Base-by-base conservation (phyloP, 2,888 invertebrate species). In the Campaea margaritaria region DNA sequence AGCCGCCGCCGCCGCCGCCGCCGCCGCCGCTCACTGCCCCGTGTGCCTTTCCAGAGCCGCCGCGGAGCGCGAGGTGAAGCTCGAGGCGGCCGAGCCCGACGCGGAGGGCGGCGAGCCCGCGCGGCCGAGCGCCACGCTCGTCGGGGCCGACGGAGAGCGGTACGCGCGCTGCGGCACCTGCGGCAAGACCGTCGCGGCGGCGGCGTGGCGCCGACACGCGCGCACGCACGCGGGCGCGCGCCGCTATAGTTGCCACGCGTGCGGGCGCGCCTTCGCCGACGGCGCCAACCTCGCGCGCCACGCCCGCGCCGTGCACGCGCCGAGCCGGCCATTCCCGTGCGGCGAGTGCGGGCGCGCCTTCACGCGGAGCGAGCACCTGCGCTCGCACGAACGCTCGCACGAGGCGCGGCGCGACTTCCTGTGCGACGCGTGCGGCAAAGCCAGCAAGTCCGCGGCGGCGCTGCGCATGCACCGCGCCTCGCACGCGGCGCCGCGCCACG, bases 401-500 rank as follows among this genome's bases (percentile, higher is more conserved):
- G 81, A 84, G 0, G 78, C 84, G 11, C 69, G 65, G 43, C 74
- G 93, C 38, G 89, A 91, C 0, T 93, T 87, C 75, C 81, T 93
- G 16, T 94, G 94, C 71, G 93, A 93, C 56, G 68, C 82, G 36
- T 94, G 94, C 77, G 93, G 93, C 0, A 91, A 89, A 65, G 83
- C 86, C 4, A 93, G 93, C 64, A 91, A 91, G 48, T 93, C 94
- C 0, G 73, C 86, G 44, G 92, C 93, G 1, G 93, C 93, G 9
- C 72, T 94, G 58, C 84, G 93, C 46, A 87, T 90, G 78, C 94
- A 94, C 74, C 76, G 80, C 56, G 75, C 81, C 43, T 78, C 79
- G 38, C 94, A 93, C 76, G 80, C 15, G 78, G 78, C 10, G 81
- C 83, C 57, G 79, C 31, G 79, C 15, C 88, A 86, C 65, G 58